Evolutionary conservation across 2,113 vertebrate genomes (phyloP).

Genomic region (Reinhardtius hippoglossoides): DNA sequence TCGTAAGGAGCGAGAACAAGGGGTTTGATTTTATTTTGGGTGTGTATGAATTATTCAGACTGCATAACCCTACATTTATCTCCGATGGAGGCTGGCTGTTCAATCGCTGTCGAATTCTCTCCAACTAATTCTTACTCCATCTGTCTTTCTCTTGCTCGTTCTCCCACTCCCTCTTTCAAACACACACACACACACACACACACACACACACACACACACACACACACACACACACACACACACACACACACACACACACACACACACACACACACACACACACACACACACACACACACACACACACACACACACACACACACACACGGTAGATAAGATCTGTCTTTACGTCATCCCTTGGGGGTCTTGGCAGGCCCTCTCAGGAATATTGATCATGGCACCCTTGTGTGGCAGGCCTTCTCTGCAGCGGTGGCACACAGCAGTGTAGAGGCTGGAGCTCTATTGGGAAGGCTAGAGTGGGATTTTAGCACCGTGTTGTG

Average conservation of each 20-base stretch:
- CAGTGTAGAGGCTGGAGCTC: slow-evolving; percentile 11
- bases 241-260: slow-evolving; percentile 24
- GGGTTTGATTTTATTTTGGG: slow-evolving; percentile 78
- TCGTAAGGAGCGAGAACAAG: slow-evolving; percentile 64
- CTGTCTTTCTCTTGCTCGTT: slow-evolving; percentile 57
- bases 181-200: slow-evolving; percentile 20
- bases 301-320: slow-evolving; percentile 26
- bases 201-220: slow-evolving; percentile 24
- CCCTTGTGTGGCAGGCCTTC: slow-evolving; percentile 48
- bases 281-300: slow-evolving; percentile 19
- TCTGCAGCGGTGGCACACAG: slow-evolving; percentile 35
- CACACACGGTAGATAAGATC: slow-evolving; percentile 66
- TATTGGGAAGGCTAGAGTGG: slow-evolving; percentile 17
- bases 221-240: slow-evolving; percentile 13
- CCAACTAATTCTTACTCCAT: slow-evolving; percentile 64
- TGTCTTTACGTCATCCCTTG: slow-evolving; percentile 69
- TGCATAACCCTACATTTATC: slow-evolving; percentile 73
- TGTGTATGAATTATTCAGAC: slow-evolving; percentile 81
- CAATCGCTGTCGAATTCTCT: slow-evolving; percentile 63
- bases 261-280: slow-evolving; percentile 18
- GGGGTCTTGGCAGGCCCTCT: slow-evolving; percentile 63
- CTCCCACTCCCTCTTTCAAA: slow-evolving; percentile 34
- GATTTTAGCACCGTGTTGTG: slow-evolving; percentile 39
- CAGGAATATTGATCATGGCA: slow-evolving; percentile 78
- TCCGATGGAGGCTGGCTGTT: slow-evolving; percentile 67